These are phyloP conservation scores for Phrynosoma platyrhinos DNA, from an alignment of 2,113 vertebrate species.

Conservation along the genomic window DNA sequence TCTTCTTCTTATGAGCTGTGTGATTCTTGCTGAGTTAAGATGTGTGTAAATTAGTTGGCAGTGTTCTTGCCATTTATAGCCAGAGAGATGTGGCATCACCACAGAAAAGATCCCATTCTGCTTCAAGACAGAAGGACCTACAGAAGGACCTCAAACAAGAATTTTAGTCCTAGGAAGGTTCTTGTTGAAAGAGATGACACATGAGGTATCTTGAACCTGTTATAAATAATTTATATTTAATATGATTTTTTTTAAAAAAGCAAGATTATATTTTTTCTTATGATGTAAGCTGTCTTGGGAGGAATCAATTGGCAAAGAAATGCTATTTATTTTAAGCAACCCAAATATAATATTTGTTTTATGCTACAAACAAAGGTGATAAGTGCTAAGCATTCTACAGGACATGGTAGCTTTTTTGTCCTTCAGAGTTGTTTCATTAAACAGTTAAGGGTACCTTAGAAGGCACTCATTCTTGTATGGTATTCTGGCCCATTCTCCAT, in stretches of 20 bases:
- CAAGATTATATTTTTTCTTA: no score
- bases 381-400: background rate
- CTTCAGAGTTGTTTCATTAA: background rate
- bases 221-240: no score
- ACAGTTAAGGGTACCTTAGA: background rate
- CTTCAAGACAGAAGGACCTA: background rate
- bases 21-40: background rate
- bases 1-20: no score
- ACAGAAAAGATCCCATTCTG: background rate
- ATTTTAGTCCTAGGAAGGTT: no score
- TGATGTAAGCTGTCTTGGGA: no score
- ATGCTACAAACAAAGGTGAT: background rate
- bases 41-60: background rate
- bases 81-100: no score
- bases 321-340: no score
- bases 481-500: background rate
- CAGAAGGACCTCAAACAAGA: no score
- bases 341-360: background rate
- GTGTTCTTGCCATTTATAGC: background rate
- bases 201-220: no score
- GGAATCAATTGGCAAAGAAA: no score
- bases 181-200: no score
- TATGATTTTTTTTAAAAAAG: no score
- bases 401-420: background rate
- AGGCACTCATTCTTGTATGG: background rate